These are phyloP conservation scores for Pollenia angustigena DNA, from an alignment of 2,888 invertebrate genomes.

Conservation along the genomic window DNA sequence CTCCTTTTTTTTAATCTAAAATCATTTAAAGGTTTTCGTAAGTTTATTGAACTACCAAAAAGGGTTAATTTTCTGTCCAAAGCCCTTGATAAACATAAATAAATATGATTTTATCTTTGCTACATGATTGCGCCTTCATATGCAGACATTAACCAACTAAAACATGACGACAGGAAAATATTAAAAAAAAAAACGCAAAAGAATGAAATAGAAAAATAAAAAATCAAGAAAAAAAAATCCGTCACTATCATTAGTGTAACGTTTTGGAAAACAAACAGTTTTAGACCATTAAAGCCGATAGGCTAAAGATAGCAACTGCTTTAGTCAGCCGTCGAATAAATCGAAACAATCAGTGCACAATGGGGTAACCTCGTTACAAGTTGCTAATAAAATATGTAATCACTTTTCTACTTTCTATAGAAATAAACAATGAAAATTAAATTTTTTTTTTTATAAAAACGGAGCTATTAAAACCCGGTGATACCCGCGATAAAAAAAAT, in stretches of 20 bases:
- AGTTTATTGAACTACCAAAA: neutral
- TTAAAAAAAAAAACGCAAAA: constrained; percentile 26
- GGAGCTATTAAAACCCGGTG: no score
- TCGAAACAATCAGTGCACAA: no score
- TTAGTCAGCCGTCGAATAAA: neutral
- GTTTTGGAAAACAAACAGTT: constrained; percentile 70
- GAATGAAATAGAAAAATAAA: neutral
- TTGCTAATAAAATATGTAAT: no score
- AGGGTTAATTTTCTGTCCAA: neutral
- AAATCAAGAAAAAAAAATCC: constrained; percentile 36
- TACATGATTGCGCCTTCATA: constrained; percentile 56
- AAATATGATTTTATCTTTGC: constrained; percentile 52
- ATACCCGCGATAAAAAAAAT: no score
- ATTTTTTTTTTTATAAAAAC: no score
- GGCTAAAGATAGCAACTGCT: constrained; percentile 50
- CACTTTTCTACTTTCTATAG: no score
- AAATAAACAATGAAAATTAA: no score
- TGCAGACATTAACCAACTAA: constrained; percentile 50
- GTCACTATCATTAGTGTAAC: constrained; percentile 70
- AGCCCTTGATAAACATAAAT: constrained; percentile 43
- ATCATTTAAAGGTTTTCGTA: neutral
- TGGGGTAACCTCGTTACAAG: no score
- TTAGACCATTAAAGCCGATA: constrained; percentile 68
- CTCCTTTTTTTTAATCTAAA: neutral
- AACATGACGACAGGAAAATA: constrained; percentile 56